These are phyloP conservation scores for Bovichtus diacanthus DNA, from an alignment of 2,797 vertebrate species.

Conservation along the genomic window DNA sequence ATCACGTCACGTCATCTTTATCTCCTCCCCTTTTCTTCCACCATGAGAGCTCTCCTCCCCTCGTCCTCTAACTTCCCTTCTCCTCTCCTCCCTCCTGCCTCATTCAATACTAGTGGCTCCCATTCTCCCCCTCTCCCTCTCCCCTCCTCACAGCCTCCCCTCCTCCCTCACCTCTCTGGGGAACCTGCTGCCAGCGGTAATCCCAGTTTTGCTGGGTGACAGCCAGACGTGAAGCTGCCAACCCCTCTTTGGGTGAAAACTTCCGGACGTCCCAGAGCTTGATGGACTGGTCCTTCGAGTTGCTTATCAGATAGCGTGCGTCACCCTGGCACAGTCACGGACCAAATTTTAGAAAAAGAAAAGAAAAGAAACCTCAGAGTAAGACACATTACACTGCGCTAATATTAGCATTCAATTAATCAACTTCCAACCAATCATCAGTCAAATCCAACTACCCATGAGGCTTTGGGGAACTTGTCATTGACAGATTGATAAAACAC, in stretches of 20 bases:
- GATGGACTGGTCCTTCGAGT: slow-evolving; percentile 97
- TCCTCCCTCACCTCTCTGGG: slow-evolving; percentile 88
- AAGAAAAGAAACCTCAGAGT: not conserved
- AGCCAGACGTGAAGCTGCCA: slow-evolving; percentile 91
- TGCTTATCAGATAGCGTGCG: slow-evolving; percentile 93
- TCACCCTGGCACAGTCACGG: slow-evolving; percentile 84
- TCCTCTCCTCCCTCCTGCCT: slow-evolving; percentile 11
- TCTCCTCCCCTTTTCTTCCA: slow-evolving; percentile 5
- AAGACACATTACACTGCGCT: not conserved
- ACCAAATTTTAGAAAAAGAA: not conserved
- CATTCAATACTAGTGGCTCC: not conserved
- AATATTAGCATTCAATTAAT: slow-evolving; percentile 20
- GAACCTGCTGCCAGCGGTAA: slow-evolving; percentile 96
- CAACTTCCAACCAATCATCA: not conserved
- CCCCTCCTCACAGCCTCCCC: not conserved
- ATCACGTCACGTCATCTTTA: slow-evolving; percentile 17
- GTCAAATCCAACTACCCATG: slow-evolving; percentile 2
- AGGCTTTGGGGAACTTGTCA: slow-evolving; percentile 13
- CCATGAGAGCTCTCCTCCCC: slow-evolving; percentile 11
- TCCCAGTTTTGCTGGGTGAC: slow-evolving; percentile 96
- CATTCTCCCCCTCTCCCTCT: not conserved
- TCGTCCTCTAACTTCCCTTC: not conserved
- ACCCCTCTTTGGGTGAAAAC: slow-evolving; percentile 91
- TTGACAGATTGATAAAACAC: slow-evolving; percentile 38
- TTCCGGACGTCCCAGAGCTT: slow-evolving; percentile 95